Percentiles rank a stretch among this genome's conserved stretches.
phyloP scores from a whole-genome alignment of 1,140 invertebrate species.

The Samia ricini region DNA sequence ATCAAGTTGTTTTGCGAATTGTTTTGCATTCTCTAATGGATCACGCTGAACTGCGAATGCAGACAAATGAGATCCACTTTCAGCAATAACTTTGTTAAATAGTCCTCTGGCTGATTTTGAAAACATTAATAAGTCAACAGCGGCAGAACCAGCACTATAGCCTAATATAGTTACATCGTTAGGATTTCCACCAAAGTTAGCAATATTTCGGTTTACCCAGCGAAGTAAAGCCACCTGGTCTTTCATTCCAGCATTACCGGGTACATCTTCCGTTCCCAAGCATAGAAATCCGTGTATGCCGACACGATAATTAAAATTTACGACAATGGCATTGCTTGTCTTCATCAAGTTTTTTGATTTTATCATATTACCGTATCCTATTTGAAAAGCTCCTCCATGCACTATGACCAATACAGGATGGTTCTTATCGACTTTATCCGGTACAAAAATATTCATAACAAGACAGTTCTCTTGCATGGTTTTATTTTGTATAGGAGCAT shows the following conservation, averaged over 20 bases:
- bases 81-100: conserved; percentile 35
- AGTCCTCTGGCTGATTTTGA: conserved; percentile 28
- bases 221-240: conserved; percentile 33
- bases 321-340: conserved; percentile 24
- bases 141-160: conserved; percentile 26
- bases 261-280: conserved; percentile 33
- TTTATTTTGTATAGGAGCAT: background rate
- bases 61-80: conserved; percentile 24
- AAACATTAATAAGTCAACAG: conserved; percentile 30
- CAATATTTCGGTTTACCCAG: conserved; percentile 33
- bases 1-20: conserved; percentile 15
- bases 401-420: conserved; percentile 49
- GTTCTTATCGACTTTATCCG: conserved; percentile 42
- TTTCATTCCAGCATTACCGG: conserved; percentile 45
- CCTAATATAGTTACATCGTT: conserved; percentile 32
- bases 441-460: conserved; percentile 49
- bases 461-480: conserved; percentile 49
- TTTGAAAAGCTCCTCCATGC: conserved; percentile 37
- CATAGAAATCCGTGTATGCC: conserved; percentile 36
- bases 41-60: conserved; percentile 25
- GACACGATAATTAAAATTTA: conserved; percentile 38
- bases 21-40: conserved; percentile 24
- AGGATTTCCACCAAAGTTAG: conserved; percentile 38
- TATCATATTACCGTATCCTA: conserved; percentile 23
- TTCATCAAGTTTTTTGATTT: conserved; percentile 19